A percentile compares a stretch with the other conserved stretches of the same genome.
phyloP scores from a whole-genome alignment of 2,888 invertebrate genomes.

The Boloria selene region DNA sequence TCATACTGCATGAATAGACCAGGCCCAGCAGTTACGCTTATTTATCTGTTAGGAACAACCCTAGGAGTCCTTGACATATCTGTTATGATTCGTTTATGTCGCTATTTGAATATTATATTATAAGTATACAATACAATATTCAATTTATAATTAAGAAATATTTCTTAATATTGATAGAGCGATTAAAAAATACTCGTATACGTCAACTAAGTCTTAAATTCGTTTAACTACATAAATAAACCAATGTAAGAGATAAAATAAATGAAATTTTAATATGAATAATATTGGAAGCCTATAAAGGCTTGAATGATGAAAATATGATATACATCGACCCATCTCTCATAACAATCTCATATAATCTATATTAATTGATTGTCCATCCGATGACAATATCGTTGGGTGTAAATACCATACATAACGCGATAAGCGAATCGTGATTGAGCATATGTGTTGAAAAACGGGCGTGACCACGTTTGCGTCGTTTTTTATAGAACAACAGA shows the following conservation, averaged over 20 bases:
- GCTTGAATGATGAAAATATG: conserved; percentile 15
- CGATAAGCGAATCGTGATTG: conserved; percentile 45
- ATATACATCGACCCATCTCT: conserved; percentile 7
- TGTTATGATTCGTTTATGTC: no score
- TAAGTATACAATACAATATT: no score
- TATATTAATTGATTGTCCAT: conserved; percentile 1
- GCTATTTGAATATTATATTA: no score
- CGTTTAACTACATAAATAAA: not conserved
- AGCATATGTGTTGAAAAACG: conserved; percentile 43
- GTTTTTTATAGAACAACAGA: conserved; percentile 22
- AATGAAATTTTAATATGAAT: conserved; percentile 2
- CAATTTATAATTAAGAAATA: no score
- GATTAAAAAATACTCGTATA: no score
- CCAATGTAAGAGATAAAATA: not conserved
- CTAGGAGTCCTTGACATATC: no score
- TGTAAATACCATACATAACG: conserved; percentile 43
- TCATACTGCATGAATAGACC: no score
- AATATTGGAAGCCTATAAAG: conserved; percentile 3
- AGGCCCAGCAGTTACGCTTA: no score
- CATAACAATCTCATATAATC: conserved; percentile 7
- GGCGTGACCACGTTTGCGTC: conserved; percentile 38
- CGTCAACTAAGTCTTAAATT: no score
- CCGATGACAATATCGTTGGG: conserved; percentile 30
- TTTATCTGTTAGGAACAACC: no score
- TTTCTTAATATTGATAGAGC: no score